phyloP scores from a whole-genome alignment of 2,113 vertebrate genomes.

The Dipodomys spectabilis region DNA sequence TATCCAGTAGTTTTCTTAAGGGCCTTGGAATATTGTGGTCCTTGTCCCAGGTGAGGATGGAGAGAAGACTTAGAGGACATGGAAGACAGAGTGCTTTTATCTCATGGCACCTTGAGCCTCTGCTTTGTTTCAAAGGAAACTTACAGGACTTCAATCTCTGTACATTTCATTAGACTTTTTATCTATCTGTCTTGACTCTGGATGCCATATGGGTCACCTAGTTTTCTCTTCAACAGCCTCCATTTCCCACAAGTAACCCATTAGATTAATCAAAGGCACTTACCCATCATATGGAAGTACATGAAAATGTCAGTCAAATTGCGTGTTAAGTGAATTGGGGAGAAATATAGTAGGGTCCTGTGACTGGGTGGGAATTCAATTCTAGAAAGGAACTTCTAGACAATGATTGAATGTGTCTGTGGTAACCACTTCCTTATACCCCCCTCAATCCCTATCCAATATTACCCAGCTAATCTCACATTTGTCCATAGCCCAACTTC shows the following conservation, averaged over 20 bases:
- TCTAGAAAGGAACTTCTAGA: neutral
- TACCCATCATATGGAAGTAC: neutral
- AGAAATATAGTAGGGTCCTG: neutral
- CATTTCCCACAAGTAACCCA: neutral
- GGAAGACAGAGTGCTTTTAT: too few species aligned
- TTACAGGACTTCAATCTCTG: too few species aligned
- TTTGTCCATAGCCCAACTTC: neutral
- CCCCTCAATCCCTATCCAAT: neutral
- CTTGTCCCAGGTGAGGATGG: neutral
- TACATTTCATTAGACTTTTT: neutral
- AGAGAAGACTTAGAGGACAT: neutral
- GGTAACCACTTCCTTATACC: neutral
- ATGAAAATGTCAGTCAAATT: neutral
- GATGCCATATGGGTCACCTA: neutral
- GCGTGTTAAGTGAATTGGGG: neutral
- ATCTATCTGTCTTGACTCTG: neutral
- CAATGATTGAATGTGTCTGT: neutral
- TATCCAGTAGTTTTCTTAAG: neutral
- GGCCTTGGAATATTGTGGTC: neutral
- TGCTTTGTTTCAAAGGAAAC: neutral
- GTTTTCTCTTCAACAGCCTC: neutral
- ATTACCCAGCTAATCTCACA: neutral
- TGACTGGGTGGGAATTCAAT: neutral
- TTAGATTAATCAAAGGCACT: neutral
- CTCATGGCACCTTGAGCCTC: too few species aligned